Evolutionary conservation across 1,140 invertebrate genomes (phyloP).

Genomic region (Eriosoma lanigerum): DNA sequence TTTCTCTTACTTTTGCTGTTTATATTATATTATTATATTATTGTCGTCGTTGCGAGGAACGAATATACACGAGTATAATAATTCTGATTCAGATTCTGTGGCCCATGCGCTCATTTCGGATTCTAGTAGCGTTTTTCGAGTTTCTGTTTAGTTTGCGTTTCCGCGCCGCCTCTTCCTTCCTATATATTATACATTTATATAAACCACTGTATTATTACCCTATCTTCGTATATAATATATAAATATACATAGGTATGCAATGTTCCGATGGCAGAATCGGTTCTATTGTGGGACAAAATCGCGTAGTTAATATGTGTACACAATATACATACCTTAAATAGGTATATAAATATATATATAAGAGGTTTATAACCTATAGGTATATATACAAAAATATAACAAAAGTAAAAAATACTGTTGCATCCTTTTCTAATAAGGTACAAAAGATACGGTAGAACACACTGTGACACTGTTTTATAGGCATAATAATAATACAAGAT

Average conservation of each 20-base stretch:
- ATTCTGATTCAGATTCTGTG: slow-evolving; percentile 44
- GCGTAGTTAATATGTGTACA: neutral
- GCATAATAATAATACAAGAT: neutral
- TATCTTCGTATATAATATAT: neutral
- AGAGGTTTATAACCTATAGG: no score
- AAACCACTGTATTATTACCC: no score
- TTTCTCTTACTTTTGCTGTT: neutral
- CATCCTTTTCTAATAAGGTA: no score
- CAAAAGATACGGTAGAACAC: no score
- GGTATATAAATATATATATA: neutral
- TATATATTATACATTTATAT: neutral
- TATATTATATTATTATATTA: neutral
- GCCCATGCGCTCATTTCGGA: slow-evolving; percentile 43
- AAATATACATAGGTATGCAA: neutral
- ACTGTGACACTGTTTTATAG: no score
- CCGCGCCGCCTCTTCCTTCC: neutral
- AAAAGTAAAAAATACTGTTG: no score
- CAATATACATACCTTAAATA: neutral
- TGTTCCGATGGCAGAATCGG: neutral
- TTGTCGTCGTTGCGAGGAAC: neutral
- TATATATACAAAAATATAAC: no score
- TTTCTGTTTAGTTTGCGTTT: slow-evolving; percentile 45
- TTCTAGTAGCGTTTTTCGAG: slow-evolving; percentile 47
- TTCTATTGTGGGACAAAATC: slow-evolving; percentile 7
- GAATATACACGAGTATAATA: no score